Percentiles rank a stretch among this genome's conserved stretches.
Conservation (phyloP, 2,797 vertebrate species). For the Telmatherina bonti region DNA sequence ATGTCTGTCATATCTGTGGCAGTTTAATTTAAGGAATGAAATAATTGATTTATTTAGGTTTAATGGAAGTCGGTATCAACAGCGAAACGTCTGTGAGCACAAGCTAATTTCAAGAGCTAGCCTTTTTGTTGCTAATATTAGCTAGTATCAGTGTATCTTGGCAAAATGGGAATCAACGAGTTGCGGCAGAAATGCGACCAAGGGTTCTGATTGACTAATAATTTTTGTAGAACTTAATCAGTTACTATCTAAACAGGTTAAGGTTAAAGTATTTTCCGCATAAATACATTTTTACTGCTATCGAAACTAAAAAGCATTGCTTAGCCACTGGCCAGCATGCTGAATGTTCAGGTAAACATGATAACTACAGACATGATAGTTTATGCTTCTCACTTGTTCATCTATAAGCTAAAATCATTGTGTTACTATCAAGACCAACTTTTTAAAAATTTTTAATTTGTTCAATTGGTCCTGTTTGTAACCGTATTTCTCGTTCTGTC, state of each 20-base stretch:
- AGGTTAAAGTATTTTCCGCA: background rate
- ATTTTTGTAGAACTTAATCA: background rate
- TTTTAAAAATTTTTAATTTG: too few relatives aligned
- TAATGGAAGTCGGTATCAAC: background rate
- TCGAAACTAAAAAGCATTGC: background rate
- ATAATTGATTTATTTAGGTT: background rate
- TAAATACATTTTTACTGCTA: background rate
- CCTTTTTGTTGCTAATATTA: conserved; percentile 7
- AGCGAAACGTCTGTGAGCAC: background rate
- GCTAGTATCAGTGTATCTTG: background rate
- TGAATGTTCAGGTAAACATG: background rate
- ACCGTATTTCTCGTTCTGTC: conserved; percentile 82
- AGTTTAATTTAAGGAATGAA: fast-evolving
- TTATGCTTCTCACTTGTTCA: background rate
- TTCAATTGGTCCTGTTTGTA: conserved; percentile 58
- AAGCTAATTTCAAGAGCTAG: conserved; percentile 45
- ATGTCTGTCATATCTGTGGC: background rate
- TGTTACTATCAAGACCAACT: conserved; percentile 27
- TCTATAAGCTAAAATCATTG: background rate
- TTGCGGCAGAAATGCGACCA: background rate
- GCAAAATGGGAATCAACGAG: background rate
- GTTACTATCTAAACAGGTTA: background rate
- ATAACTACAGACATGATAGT: background rate
- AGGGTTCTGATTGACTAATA: background rate
- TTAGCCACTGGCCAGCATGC: background rate